phyloP scores from a whole-genome alignment of 2,113 vertebrate species.

The Apus apus region DNA sequence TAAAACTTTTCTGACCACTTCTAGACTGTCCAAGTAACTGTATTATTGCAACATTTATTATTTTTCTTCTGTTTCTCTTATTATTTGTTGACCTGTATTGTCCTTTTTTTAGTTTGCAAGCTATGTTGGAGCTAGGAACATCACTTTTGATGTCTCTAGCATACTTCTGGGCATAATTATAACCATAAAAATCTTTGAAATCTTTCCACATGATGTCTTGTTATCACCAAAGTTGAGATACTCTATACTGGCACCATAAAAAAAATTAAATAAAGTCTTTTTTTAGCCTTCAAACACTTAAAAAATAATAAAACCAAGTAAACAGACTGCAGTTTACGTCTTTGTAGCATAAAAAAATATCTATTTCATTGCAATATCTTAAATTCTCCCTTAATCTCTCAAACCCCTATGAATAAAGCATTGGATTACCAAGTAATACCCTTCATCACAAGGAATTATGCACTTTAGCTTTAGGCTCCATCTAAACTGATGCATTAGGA shows the following conservation, averaged over 20 bases:
- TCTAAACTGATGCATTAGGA: conserved; percentile 3
- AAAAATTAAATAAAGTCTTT: conserved; percentile 16
- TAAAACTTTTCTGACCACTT: conserved; percentile 1
- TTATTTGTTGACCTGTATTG: conserved; percentile 4
- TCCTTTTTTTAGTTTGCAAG: conserved; percentile 46
- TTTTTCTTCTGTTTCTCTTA: background rate
- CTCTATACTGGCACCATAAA: background rate
- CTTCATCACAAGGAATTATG: conserved; percentile 53
- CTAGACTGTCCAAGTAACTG: background rate
- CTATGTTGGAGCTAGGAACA: background rate
- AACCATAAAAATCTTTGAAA: conserved; percentile 50
- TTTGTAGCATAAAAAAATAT: conserved; percentile 29
- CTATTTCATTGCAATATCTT: conserved; percentile 41
- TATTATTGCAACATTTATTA: background rate
- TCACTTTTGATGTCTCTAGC: conserved; percentile 28
- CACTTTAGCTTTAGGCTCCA: conserved; percentile 43
- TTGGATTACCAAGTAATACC: conserved; percentile 61
- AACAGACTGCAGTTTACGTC: background rate
- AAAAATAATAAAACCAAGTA: background rate
- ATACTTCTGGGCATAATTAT: conserved; percentile 58
- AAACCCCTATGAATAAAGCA: conserved; percentile 51
- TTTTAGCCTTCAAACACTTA: conserved; percentile 38
- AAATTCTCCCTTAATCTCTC: conserved; percentile 57
- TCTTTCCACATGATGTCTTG: conserved; percentile 6
- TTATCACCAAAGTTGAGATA: conserved; percentile 8